These are phyloP conservation scores for Sebastes minor DNA, from an alignment of 2,797 vertebrate genomes.

Conservation along the genomic window DNA sequence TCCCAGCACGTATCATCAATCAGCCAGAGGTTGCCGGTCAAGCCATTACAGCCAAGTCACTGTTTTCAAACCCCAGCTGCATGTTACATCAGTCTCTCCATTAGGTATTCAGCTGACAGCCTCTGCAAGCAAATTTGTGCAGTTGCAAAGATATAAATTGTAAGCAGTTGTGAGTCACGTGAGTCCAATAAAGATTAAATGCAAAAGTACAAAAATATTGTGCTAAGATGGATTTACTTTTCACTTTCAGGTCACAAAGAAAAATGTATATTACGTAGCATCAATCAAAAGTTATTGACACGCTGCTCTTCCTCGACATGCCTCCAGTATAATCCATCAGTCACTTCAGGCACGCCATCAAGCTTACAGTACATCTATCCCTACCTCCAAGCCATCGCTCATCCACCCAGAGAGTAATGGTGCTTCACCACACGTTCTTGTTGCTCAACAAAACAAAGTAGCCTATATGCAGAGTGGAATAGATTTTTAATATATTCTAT, in stretches of 20 bases:
- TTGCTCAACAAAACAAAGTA: neutral
- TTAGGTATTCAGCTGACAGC: neutral
- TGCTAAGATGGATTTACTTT: slow-evolving; percentile 10
- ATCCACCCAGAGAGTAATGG: neutral
- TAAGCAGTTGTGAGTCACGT: neutral
- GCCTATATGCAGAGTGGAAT: neutral
- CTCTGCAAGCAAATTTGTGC: neutral
- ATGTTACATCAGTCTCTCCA: neutral
- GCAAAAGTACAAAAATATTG: neutral
- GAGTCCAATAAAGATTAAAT: neutral
- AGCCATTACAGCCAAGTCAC: neutral
- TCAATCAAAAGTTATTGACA: slow-evolving; percentile 25
- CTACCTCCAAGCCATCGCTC: neutral
- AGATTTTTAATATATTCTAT: neutral
- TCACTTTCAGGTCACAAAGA: slow-evolving; percentile 1
- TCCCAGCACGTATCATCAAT: neutral
- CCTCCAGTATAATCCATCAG: neutral
- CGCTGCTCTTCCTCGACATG: neutral
- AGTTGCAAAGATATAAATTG: neutral
- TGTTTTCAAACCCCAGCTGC: slow-evolving; percentile 1
- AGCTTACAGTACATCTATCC: neutral
- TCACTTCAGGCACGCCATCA: neutral
- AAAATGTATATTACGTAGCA: neutral
- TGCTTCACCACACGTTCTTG: neutral
- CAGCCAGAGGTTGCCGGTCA: neutral